Base-by-base conservation (phyloP, 2,797 vertebrate genomes). In the Chaunax sp. region DNA sequence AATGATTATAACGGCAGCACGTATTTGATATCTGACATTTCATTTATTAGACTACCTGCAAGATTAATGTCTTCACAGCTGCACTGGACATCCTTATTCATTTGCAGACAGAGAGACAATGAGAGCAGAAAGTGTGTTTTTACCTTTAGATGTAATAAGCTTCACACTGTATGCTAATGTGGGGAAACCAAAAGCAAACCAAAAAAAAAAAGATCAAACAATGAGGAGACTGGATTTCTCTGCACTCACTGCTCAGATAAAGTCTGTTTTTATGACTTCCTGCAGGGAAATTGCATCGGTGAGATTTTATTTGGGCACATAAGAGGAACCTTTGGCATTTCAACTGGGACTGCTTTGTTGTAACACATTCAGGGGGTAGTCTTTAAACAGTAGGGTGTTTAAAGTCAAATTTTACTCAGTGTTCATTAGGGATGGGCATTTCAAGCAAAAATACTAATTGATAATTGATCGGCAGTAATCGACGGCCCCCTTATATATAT, bases 21-120 rank as follows among this genome's bases (percentile, higher is more conserved):
- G 65, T 47, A 19, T 51, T 47, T 59, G 46, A 72, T 69, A 70
- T 40, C 52, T 75, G 75, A 82, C 78, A 64, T 75, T 69, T 80
- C 20, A 75, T 74, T 78, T 74, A 69, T 50, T 71, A 30, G 51
- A 75, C 20, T 56, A 51, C 57, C 59, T 41, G 18, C 55, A 53
- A 51, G 47, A 76, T 71, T 67, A 71, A 83, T 83, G 25, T 50
- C 37, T 59, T 66, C 53, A 61, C 72, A 64, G 64, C 61, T 44
- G 51, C 40, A 0, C 44, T 2, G 16, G 10, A 26, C 49, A 57
- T 11, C 43, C 57, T 62, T 61, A 46, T 75, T 75, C 65, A 55
- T 66, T 50, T 45, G 38, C 70, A 49, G 55, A 18, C 54, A 56
- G 15, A 43, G 54, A 67, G 60, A 35, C 50, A 41, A 15, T 0